Base-by-base conservation (phyloP, 2,888 invertebrate species). In the Gandaritis pyraliata region DNA sequence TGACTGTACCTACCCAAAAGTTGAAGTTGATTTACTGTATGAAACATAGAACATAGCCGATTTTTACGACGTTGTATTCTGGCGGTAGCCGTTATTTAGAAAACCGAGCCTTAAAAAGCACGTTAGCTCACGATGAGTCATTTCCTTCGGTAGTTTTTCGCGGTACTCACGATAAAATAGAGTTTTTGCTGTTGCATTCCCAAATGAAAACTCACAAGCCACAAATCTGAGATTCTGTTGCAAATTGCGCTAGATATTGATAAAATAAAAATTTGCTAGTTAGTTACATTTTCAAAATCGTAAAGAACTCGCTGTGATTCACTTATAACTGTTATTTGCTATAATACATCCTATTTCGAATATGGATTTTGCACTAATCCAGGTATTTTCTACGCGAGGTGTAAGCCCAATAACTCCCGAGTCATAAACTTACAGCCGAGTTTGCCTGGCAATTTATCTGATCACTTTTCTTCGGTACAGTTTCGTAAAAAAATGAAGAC, bases 101-200 rank as follows among this genome's bases (percentile, higher is more conserved):
- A 18, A 36, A 18, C 2, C 46, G 8, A 46, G 8, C 0, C 13
- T 52, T 10, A 46, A 45, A 18, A 12, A 30, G 52, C 52, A 43
- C 52, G 52, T 52, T 43, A 15, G 46, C 16, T 11, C 58, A 29
- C 16, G 58, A 49, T 59, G 59, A 55, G 60, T 60, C 60, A 55
- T 54, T 45, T 54, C 49, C 60, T 60, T 50, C 11, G 43, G 43
- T 45, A 30, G 45, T 23, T 47, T 46, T 54, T 46, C n/a, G 13
- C 23, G 38, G 54, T 54, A 47, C 54, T 38, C 54, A 54, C 46
- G 38, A 18, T 52, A 29, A 23, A 50, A 29, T 41, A 23, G 29
- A 23, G 12, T n/a, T 43, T 52, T 13, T 13, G 23, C 16, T 16
- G 2, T 10, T 10, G 11, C 2, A 16, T 43, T 43, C 16, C n/a